Conservation (phyloP, 2,888 invertebrate genomes). For the Agonopterix arenella region DNA sequence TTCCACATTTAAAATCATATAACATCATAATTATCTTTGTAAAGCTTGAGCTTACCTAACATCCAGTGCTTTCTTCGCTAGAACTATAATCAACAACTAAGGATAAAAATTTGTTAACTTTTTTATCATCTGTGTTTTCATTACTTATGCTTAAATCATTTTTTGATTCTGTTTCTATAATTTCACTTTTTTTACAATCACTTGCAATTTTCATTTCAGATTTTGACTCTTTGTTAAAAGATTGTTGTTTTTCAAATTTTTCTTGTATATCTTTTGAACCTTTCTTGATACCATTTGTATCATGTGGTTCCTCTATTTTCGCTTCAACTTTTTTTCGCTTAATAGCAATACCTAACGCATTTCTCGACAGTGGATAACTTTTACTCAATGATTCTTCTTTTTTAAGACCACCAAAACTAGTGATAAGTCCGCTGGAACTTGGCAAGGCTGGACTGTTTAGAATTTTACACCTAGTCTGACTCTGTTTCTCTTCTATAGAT, state of each 20-base stretch:
- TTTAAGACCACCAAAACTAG: conserved; percentile 74
- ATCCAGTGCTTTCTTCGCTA: conserved; percentile 49
- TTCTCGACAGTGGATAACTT: conserved; percentile 41
- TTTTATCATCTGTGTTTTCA: background rate
- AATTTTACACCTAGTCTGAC: conserved; percentile 63
- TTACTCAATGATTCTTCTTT: conserved; percentile 71
- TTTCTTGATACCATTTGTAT: background rate
- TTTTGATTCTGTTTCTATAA: background rate
- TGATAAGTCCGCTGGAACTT: conserved; percentile 64
- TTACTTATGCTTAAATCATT: background rate
- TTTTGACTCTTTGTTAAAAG: background rate
- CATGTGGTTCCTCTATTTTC: background rate
- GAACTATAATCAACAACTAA: conserved; percentile 59
- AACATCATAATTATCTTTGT: too few relatives aligned
- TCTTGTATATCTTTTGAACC: background rate
- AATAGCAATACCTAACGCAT: conserved; percentile 54
- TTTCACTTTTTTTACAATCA: conserved; percentile 1
- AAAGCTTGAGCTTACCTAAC: background rate
- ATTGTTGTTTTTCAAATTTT: background rate
- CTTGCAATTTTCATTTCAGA: background rate
- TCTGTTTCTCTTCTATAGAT: conserved; percentile 77
- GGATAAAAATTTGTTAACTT: conserved; percentile 19
- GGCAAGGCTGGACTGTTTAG: conserved; percentile 75
- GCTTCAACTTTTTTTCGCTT: conserved; percentile 33
- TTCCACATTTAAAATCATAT: too few relatives aligned